phyloP scores from a whole-genome alignment of 2,888 invertebrate genomes.

The Aporophyla lueneburgensis region DNA sequence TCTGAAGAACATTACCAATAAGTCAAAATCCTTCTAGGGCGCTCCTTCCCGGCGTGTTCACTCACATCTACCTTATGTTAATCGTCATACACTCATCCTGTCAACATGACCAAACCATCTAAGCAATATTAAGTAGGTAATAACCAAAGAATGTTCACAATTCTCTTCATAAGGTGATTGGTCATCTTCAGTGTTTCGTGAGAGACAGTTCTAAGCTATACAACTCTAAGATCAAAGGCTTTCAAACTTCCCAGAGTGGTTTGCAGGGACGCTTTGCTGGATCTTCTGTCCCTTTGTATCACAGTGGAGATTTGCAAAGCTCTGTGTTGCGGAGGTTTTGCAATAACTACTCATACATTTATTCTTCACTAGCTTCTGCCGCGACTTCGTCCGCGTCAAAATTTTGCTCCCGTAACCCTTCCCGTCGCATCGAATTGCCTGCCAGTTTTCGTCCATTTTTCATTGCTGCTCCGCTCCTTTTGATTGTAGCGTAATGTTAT shows the following conservation, averaged over 20 bases:
- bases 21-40: neutral
- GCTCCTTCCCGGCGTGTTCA: neutral
- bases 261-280: constrained; percentile 17
- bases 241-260: constrained; percentile 27
- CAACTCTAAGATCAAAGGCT: constrained; percentile 43
- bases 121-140: neutral
- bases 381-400: too few species aligned
- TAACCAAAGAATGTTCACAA: neutral
- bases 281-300: constrained; percentile 24
- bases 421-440: too few species aligned
- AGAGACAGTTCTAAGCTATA: constrained; percentile 16
- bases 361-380: too few species aligned
- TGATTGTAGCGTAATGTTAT: too few species aligned
- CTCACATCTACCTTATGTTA: neutral
- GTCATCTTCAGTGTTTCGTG: constrained; percentile 18
- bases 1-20: neutral
- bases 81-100: neutral
- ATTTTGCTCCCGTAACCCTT: too few species aligned
- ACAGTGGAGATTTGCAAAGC: constrained; percentile 34
- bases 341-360: neutral
- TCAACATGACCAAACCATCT: neutral
- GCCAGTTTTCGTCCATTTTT: too few species aligned
- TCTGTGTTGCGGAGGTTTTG: neutral
- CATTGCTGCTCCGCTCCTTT: too few species aligned
- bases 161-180: constrained; percentile 5